Conservation (phyloP, 2,888 invertebrate species). For the Caenorhabditis parvicauda region DNA sequence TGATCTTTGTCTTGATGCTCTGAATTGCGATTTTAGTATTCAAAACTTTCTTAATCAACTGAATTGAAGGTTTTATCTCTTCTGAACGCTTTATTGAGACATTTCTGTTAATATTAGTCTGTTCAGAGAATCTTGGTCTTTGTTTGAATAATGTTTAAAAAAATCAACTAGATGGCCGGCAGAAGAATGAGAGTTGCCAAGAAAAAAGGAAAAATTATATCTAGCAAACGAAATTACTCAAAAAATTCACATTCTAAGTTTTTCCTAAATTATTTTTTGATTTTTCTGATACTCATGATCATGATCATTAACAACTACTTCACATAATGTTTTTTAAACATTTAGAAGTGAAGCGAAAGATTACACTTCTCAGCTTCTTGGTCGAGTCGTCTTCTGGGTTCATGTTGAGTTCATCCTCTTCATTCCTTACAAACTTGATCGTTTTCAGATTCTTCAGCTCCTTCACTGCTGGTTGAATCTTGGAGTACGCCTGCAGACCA, state of each 20-base stretch:
- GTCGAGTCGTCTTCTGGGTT: conserved; percentile 24
- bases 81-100: neutral
- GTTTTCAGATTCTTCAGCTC: conserved; percentile 19
- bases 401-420: conserved; percentile 9
- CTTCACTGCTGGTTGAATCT: conserved; percentile 17
- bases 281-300: too few relatives aligned
- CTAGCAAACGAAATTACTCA: too few relatives aligned
- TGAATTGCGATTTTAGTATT: neutral
- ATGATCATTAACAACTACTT: too few relatives aligned
- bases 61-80: neutral
- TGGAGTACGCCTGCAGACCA: conserved; percentile 4
- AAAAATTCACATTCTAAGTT: too few relatives aligned
- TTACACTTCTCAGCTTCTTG: conserved; percentile 12
- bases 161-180: too few relatives aligned
- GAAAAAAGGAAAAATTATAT: too few relatives aligned
- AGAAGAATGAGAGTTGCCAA: too few relatives aligned
- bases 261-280: too few relatives aligned
- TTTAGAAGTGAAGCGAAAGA: too few relatives aligned
- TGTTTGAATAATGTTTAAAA: too few relatives aligned
- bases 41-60: neutral
- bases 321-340: too few relatives aligned
- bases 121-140: conserved; percentile 19
- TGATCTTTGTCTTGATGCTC: conserved; percentile 22
- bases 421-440: conserved; percentile 8
- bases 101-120: neutral